A percentile compares a stretch with the other conserved stretches of the same genome.
Evolutionary conservation across 2,888 invertebrate genomes (phyloP).

Genomic region (Cantharis lateralis): DNA sequence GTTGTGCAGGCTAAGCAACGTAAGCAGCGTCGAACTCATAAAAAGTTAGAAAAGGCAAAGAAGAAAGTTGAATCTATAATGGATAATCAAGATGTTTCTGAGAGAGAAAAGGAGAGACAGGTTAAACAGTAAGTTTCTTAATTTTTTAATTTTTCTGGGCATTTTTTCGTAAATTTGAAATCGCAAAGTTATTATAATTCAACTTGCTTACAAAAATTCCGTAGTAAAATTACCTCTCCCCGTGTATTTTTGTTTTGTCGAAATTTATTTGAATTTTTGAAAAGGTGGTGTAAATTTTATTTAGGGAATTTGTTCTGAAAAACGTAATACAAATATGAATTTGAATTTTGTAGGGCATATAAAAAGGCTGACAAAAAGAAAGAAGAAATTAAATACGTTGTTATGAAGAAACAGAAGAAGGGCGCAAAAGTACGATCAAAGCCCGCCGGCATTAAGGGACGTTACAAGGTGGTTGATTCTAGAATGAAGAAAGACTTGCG

Average conservation of each 20-base stretch:
- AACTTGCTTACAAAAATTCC: too few relatives aligned
- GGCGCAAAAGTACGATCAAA: slow-evolving; percentile 76
- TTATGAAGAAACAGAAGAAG: slow-evolving; percentile 87
- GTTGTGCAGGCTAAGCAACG: slow-evolving; percentile 97
- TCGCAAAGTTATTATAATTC: too few relatives aligned
- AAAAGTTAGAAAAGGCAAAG: slow-evolving; percentile 88
- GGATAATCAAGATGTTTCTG: slow-evolving; percentile 88
- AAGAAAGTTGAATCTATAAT: slow-evolving; percentile 94
- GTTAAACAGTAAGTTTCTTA: slow-evolving; percentile 73
- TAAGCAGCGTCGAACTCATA: slow-evolving; percentile 89
- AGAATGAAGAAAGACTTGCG: slow-evolving; percentile 94
- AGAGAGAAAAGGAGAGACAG: slow-evolving; percentile 90
- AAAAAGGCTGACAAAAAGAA: slow-evolving; percentile 88
- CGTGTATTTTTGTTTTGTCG: too few relatives aligned
- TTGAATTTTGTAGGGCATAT: slow-evolving; percentile 69
- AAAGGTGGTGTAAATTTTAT: too few relatives aligned
- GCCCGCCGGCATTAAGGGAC: slow-evolving; percentile 89
- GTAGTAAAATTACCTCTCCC: too few relatives aligned
- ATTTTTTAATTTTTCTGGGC: background rate
- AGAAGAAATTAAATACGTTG: slow-evolving; percentile 90
- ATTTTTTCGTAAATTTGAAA: too few relatives aligned
- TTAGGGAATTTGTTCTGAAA: too few relatives aligned
- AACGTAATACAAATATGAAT: too few relatives aligned
- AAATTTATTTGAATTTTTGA: too few relatives aligned
- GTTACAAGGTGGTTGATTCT: slow-evolving; percentile 92